Percentiles rank a stretch among this genome's conserved stretches.
Evolutionary conservation across 2,797 vertebrate genomes (phyloP).

Genomic region (Sus cebifrons): DNA sequence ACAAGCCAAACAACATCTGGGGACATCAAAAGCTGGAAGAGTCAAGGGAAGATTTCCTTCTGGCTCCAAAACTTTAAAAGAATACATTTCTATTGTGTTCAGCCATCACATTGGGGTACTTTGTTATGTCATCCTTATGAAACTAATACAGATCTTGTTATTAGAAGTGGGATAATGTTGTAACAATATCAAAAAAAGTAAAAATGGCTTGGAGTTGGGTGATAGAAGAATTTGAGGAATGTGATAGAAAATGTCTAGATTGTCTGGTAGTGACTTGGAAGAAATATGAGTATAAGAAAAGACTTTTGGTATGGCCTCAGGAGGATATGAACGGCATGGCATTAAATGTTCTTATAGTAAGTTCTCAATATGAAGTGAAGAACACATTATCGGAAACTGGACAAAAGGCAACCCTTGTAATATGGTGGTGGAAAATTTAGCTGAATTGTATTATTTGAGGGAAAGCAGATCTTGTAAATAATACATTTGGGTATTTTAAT

Average conservation of each 20-base stretch:
- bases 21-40: not conserved
- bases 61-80: not conserved
- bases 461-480: not conserved
- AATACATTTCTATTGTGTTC: not conserved
- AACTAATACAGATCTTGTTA: not conserved
- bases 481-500: not conserved
- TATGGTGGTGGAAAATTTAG: not conserved
- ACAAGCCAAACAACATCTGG: not conserved
- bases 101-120: not conserved
- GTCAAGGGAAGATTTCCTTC: not conserved
- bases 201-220: not conserved
- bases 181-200: not conserved
- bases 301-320: not conserved
- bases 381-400: not conserved
- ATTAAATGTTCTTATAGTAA: not conserved
- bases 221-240: not conserved
- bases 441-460: not conserved
- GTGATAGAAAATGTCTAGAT: not conserved
- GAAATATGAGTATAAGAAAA: not conserved
- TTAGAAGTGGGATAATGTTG: not conserved
- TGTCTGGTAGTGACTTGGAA: not conserved
- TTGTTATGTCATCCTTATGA: not conserved
- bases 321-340: not conserved
- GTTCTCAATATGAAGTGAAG: conserved; percentile 25
- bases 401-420: not conserved